A percentile compares a stretch with the other conserved stretches of the same genome.
These are phyloP conservation scores for Anableps anableps DNA, from an alignment of 2,797 vertebrate species.

Conservation along the genomic window DNA sequence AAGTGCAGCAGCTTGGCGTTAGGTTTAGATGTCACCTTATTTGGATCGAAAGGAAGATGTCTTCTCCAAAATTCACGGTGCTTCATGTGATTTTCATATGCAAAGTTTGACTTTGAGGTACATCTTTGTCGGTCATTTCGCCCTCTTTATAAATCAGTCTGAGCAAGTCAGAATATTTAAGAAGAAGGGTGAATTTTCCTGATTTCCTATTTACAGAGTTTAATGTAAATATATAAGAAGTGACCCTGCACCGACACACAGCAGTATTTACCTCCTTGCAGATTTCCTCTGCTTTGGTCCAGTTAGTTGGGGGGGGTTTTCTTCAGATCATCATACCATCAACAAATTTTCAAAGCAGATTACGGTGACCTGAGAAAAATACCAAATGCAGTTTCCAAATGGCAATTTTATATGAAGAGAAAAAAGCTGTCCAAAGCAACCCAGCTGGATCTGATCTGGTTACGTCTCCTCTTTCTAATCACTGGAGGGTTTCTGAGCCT, in stretches of 20 bases:
- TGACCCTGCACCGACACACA: not conserved
- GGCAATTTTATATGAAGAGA: not conserved
- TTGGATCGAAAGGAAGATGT: not conserved
- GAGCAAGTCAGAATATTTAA: not conserved
- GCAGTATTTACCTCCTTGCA: not conserved
- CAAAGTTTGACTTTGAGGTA: not conserved
- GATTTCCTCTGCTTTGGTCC: not conserved
- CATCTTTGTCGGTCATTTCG: not conserved
- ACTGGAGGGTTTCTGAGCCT: no score
- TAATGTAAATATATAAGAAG: not conserved
- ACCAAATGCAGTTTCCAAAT: not conserved
- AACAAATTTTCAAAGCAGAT: not conserved
- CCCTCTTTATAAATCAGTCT: not conserved
- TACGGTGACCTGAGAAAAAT: not conserved
- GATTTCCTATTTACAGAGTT: not conserved
- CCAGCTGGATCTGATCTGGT: no score
- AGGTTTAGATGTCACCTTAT: not conserved
- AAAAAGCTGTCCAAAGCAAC: not conserved
- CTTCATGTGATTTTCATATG: not conserved
- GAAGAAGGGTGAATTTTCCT: not conserved
- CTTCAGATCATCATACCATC: not conserved
- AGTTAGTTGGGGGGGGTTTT: no score
- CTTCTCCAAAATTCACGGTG: not conserved
- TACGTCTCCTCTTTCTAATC: no score
- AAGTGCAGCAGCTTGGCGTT: not conserved